Evolutionary conservation across 1,140 invertebrate genomes (phyloP), one percentile per base, ranked within the genome.

Genomic region (Rhyzopertha dominica): DNA sequence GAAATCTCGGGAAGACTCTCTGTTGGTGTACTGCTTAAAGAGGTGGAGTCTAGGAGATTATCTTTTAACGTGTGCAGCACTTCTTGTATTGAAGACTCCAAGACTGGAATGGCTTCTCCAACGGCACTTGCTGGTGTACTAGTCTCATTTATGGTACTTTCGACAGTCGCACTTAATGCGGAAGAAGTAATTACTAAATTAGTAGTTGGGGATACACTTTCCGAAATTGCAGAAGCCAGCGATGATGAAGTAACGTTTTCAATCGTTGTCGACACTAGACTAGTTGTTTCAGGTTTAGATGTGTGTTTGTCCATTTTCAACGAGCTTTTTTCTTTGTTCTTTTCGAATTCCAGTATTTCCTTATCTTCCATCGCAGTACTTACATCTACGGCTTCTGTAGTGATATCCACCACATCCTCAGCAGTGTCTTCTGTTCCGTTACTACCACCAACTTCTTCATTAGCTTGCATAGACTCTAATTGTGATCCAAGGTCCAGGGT

Each of bases 401-500:
- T 53, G 22, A 35, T n/a, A 41, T 58, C 53, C 23, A 22, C 28
- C 1, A 22, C 10, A 9, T 49, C 50, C 5, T 29, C 31, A 2
- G 17, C 17, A 14, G 42, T 43, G 4, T 29, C n/a, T 34, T 43
- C 14, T 29, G 10, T 22, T n/a, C 49, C 25, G 18, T 43, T 20
- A 16, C 3, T 16, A 5, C 7, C 14, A 28, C 22, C 23, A 26
- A 41, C 40, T 45, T 32, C 24, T 16, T 41, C 16, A 43, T 35
- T 18, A 37, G 26, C 49, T 12, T 53, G 45, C 3, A 42, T 47
- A 4, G 52, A 28, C 26, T 51, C 25, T 26, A 65, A 49, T 28
- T 65, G 60, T n/a, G 55, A 47, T 5, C 58, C 62, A 8, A 66
- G 40, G 44, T 66, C 51, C 16, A 67, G 49, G 7, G 57, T 65